phyloP scores from a whole-genome alignment of 2,797 vertebrate species.

The Paedocypris micromegethes region DNA sequence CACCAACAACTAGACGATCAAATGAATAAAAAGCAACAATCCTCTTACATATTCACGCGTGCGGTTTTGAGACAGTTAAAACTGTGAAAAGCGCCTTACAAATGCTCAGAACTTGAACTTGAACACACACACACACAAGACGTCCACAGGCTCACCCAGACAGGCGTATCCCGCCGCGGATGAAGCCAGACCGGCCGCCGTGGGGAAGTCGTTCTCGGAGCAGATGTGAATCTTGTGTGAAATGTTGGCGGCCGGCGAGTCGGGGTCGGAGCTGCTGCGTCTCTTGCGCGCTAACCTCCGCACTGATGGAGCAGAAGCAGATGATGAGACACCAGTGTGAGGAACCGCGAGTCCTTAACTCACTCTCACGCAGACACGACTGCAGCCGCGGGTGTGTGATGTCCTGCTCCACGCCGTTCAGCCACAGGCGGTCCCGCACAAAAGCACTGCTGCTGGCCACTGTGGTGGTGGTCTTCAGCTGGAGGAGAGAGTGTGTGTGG shows the following conservation, averaged over 20 bases:
- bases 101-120: no score
- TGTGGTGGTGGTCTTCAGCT: slow-evolving; percentile 93
- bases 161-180: slow-evolving; percentile 93
- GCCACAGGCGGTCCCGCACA: slow-evolving; percentile 84
- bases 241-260: slow-evolving; percentile 53
- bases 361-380: slow-evolving; percentile 86
- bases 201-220: slow-evolving; percentile 92
- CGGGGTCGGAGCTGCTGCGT: slow-evolving; percentile 51
- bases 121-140: no score
- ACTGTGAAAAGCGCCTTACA: no score
- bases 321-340: background rate
- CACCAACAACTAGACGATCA: no score
- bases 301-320: slow-evolving; percentile 62
- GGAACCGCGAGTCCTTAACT: slow-evolving; percentile 37
- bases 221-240: slow-evolving; percentile 85
- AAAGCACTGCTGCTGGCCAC: slow-evolving; percentile 78
- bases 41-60: no score
- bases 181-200: slow-evolving; percentile 89
- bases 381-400: slow-evolving; percentile 81
- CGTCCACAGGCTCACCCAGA: slow-evolving; percentile 68
- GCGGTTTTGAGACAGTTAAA: no score
- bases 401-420: slow-evolving; percentile 83
- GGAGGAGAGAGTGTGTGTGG: background rate
- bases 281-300: slow-evolving; percentile 81
- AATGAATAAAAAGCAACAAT: no score